Evolutionary conservation across 30 jellyfish, hydroid and myxozoan genomes (phyloP), one percentile per base, ranked within the genome.

Genomic region (Hydractinia symbiolongicarpus): DNA sequence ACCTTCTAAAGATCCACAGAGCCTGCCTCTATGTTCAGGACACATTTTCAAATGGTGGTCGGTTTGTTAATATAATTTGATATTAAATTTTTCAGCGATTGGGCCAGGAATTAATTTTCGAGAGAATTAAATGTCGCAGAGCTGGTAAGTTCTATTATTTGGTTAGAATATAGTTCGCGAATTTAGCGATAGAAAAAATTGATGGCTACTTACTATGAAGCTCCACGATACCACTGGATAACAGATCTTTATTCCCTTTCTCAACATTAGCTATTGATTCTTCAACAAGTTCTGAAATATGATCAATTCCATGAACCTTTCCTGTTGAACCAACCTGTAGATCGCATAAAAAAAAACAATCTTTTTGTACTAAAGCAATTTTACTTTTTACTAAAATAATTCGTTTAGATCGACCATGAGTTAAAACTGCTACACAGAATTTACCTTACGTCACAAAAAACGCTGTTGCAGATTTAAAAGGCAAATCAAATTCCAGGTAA

Each of bases 321-420:
- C 99, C 99, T 56, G 91, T 87, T 9, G 44, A 83, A 5, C 99
- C 99, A 57, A 94, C 96, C 99, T 91, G 10, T 13, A 81, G 67
- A 51, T 7, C 51, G 57, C 52, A 64, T 64, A 64, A 7, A 1
- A 58, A 0, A 58, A 58, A 58, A 58, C 69, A 30, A 30, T 30
- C 44, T 30, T 30, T 30, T 30, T 30, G 44, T 2, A 30, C 44
- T 30, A 2, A 30, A 30, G 44, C 44, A 30, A 30, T 30, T 30
- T 30, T 30, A 30, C 44, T 30, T n/a, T n/a, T 30, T 30, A 30
- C 44, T 30, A 2, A 30, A 30, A 30, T 30, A 30, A 30, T 30
- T 30, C 44, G 44, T 30, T 30, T 30, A 30, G 44, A 30, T 30
- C 44, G 44, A 30, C 44, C 44, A 30, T 30, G 44, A 30, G 2